phyloP scores from a whole-genome alignment of 1,140 invertebrate species.

The Drosophila athabasca region DNA sequence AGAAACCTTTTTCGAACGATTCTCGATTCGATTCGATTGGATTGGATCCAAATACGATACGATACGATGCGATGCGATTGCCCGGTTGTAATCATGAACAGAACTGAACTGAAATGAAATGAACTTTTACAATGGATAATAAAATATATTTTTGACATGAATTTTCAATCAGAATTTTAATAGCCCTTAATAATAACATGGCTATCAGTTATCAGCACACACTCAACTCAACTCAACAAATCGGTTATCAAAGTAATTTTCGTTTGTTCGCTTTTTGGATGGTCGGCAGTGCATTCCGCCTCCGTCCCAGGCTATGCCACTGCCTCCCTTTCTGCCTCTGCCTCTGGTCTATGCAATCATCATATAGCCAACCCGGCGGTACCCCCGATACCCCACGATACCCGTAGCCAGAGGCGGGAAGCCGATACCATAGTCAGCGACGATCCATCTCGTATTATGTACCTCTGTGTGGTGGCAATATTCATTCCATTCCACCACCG shows the following conservation, averaged over 20 bases:
- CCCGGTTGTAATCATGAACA: constrained; percentile 60
- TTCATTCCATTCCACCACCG: constrained; percentile 76
- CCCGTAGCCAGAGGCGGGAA: constrained; percentile 2
- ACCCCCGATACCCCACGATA: not conserved
- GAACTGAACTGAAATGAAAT: constrained; percentile 45
- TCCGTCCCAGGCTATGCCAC: too few species aligned
- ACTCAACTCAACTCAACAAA: constrained; percentile 27
- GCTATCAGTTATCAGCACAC: constrained; percentile 78
- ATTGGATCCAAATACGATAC: not conserved
- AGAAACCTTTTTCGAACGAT: constrained; percentile 14
- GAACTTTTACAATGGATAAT: constrained; percentile 68
- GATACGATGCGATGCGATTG: constrained; percentile 24
- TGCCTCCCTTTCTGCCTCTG: not conserved
- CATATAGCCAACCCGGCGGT: constrained; percentile 11
- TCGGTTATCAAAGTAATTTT: constrained; percentile 76
- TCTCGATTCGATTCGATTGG: constrained; percentile 26
- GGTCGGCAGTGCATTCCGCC: constrained; percentile 12
- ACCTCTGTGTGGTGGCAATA: constrained; percentile 80
- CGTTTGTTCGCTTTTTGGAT: constrained; percentile 27
- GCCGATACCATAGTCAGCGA: constrained; percentile 34
- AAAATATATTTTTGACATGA: constrained; percentile 84
- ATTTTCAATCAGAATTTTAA: constrained; percentile 84
- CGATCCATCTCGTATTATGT: constrained; percentile 28
- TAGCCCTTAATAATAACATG: constrained; percentile 83
- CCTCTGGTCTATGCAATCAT: constrained; percentile 16